Evolutionary conservation across 2,797 vertebrate species (phyloP), one percentile per base, ranked within the genome.

Genomic region (Picus viridis): DNA sequence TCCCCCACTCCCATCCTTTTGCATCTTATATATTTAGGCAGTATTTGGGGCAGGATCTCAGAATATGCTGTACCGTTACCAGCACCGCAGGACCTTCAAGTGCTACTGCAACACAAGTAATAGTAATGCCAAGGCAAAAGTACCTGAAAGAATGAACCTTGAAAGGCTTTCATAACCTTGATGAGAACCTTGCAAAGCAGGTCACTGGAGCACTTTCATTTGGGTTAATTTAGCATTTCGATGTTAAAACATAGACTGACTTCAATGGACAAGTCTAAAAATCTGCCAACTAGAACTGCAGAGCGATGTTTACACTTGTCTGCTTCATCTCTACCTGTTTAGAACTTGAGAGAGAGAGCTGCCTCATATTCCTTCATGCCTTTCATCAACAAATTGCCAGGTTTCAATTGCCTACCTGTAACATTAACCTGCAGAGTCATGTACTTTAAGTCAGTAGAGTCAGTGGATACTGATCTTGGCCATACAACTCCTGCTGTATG

Each of bases 331-430:
- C 57, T 12, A 32, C n/a, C 2, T 1, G 47, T 51, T 78, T 39
- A 71, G 58, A 93, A 76, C 36, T 36, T 47, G 47, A 81, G 29
- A 62, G 10, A 67, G 34, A 0, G 0, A 88, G 30, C 23, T 61
- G 76, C 76, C 86, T 86, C 62, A 13, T 86, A 91, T 88, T 92
- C 75, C 61, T 88, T 69, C 6, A 3, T 27, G 41, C 76, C 57
- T 96, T 93, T 92, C 90, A 92, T 92, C 92, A 88, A 87, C 64
- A 75, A 92, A 93, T 67, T 82, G 80, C 74, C 51, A 36, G 86
- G 83, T 80, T 95, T 83, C 90, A 88, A 59, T 88, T 94, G 79
- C 79, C 75, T 89, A 88, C 63, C 79, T 57, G 89, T 89, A 95
- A 95, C 5, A 15, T 51, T 83, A 96, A 88, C 89, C 86, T 71